phyloP scores from a whole-genome alignment of 2,113 vertebrate genomes.

The Bos indicus region DNA sequence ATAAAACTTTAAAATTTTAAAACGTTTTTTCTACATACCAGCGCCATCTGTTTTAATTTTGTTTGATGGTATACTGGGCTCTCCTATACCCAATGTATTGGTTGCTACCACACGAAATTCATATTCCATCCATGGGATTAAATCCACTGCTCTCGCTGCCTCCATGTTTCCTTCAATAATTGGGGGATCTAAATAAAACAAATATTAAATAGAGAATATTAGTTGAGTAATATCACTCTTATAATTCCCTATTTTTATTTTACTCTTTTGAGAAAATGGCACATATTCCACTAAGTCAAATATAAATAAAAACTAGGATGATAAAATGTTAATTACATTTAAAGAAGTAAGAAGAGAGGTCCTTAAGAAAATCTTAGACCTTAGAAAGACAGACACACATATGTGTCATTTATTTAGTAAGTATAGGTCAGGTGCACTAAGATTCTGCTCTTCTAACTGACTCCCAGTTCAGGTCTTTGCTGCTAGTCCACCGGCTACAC shows the following conservation, averaged over 20 bases:
- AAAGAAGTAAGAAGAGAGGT: not conserved
- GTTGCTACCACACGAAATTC: slow-evolving; percentile 95
- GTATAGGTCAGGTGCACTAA: not conserved
- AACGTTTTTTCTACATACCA: slow-evolving; percentile 79
- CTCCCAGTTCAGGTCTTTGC: no score
- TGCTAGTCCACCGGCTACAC: not conserved
- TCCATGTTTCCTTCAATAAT: slow-evolving; percentile 95
- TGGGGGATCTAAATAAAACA: slow-evolving; percentile 83
- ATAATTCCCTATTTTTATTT: not conserved
- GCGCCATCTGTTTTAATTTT: slow-evolving; percentile 89
- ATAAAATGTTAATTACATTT: not conserved
- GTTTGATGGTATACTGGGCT: slow-evolving; percentile 90
- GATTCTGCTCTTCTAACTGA: not conserved
- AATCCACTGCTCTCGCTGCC: slow-evolving; percentile 87
- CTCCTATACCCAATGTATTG: slow-evolving; percentile 93
- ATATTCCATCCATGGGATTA: slow-evolving; percentile 97
- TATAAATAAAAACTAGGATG: not conserved
- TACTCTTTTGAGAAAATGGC: not conserved
- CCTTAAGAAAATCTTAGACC: not conserved
- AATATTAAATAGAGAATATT: slow-evolving; percentile 32
- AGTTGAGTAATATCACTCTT: not conserved
- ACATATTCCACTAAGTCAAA: not conserved
- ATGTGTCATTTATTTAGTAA: not conserved
- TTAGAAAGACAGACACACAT: not conserved
- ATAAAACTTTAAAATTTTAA: not conserved